Evolutionary conservation across 2,888 invertebrate species (phyloP), one percentile per base, ranked within the genome.

Genomic region (Dioctria rufipes): DNA sequence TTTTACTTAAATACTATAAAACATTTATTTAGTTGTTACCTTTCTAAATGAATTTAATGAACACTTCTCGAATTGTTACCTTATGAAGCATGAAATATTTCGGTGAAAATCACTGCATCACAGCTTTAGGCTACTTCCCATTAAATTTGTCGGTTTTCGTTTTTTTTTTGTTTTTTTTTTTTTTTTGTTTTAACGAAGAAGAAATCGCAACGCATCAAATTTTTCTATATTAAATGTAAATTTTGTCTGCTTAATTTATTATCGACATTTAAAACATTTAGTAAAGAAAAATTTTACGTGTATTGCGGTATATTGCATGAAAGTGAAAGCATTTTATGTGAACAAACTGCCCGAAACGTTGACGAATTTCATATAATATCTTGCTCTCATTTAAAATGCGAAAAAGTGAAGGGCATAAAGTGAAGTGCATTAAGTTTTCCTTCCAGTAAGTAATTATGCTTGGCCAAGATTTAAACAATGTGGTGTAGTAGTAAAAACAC

Each of bases 271-370:
- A 61, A 61, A 61, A 37, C 39, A 61, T 61, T 61, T 61, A 61
- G 13, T 61, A 25, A 25, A 8, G 6, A 13, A 13, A 61, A 37
- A 61, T 61, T 61, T 60, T 2, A 9, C 6, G 25, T 61, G n/a
- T 13, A 25, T 61, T 61, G 8, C 37, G 37, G 39, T 39, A 61
- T 2, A 39, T 13, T 37, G 61, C 61, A 25, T 25, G 61, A 25
- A 61, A 61, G 61, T 61, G 61, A 61, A 61, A 61, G 61, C 61
- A 25, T 61, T 61, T 61, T 25, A 39, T n/a, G 61, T 61, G 61
- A 25, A 61, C 61, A 61, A 61, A 61, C 61, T 25, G 25, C n/a
- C 61, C 61, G 61, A 61, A 61, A 39, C 61, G 11, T 61, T 61
- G 61, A 61, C 61, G 61, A 4, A 61, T 61, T 25, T 13, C 61